Conservation (phyloP, 2,797 vertebrate species). For the Leptatherina wallacei region DNA sequence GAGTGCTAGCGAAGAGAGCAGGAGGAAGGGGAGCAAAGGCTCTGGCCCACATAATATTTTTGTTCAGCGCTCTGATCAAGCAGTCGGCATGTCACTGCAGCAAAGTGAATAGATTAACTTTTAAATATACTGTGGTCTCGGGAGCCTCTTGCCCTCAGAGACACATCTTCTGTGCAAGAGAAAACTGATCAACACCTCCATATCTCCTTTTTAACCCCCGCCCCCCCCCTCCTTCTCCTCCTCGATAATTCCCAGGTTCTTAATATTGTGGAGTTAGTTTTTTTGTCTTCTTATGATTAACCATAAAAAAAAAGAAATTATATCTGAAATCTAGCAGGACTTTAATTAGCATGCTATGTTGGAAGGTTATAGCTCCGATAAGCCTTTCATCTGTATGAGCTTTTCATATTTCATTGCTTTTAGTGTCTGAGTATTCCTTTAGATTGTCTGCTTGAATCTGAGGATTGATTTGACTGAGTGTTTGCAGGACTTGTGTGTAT, state of each 20-base stretch:
- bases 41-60: conserved; percentile 82
- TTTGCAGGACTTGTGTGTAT: conserved; percentile 17
- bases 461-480: conserved; percentile 50
- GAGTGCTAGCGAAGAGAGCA: conserved; percentile 67
- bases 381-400: conserved; percentile 57
- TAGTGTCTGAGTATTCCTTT: conserved; percentile 59
- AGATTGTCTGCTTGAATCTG: conserved; percentile 65
- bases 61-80: conserved; percentile 82
- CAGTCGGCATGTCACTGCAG: conserved; percentile 80
- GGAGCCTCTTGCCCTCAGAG: conserved; percentile 76
- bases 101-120: conserved; percentile 88
- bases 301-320: conserved; percentile 39
- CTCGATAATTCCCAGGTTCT: conserved; percentile 60
- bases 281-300: conserved; percentile 51
- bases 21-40: conserved; percentile 77
- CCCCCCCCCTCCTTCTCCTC: neutral
- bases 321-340: conserved; percentile 41
- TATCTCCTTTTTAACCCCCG: conserved; percentile 57
- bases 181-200: conserved; percentile 76
- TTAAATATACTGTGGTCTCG: conserved; percentile 80
- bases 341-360: conserved; percentile 41
- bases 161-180: conserved; percentile 64
- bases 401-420: conserved; percentile 56
- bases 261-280: conserved; percentile 39
- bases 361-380: conserved; percentile 44